Base-by-base conservation (phyloP, 2,797 vertebrate species). In the Peromyscus aztecus region DNA sequence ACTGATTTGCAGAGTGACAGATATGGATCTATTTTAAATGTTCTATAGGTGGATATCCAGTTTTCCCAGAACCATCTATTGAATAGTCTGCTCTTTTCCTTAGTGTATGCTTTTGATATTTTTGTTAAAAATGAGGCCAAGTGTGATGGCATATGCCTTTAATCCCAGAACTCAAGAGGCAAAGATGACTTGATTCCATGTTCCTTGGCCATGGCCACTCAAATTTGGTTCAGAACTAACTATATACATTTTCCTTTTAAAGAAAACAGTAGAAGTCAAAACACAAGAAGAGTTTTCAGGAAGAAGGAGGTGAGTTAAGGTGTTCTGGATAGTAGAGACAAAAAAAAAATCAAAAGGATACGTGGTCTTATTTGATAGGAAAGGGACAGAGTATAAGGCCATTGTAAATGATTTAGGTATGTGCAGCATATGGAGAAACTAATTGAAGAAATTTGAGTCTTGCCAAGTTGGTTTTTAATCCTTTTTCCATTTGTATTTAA, bases 401-500 rank as follows among this genome's bases (percentile, higher is more conserved):
- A 89, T 78, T 96, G 46, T 37, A 90, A 91, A 85, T 97, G 63
- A 97, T 96, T 97, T 88, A 95, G 75, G n/a, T 84, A 89, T 96
- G 67, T 5, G 84, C 88, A 97, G 91, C 57, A 92, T 95, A 93
- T 71, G 4, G 96, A 96, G 12, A 61, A 94, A 91, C 29, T 95
- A 96, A 90, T 21, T 24, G 17, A 96, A 97, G 67, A 16, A 93
- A 40, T 92, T 94, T 73, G 59, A 82, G 5, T 94, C 97, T 85
- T 90, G 13, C 13, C 46, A 78, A 80, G 37, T 73, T 80, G 82
- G 59, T n/a, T 91, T 96, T 94, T 83, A 67, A 81, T 37, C 23
- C 73, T 93, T 94, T 49, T 43, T 4, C 67, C 24, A 61, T 94
- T 86, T 81, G 52, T 89, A 95, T 91, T 67, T 59, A 77, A 93